phyloP scores from a whole-genome alignment of 2,797 vertebrate genomes.

The Spatula versicolor region DNA sequence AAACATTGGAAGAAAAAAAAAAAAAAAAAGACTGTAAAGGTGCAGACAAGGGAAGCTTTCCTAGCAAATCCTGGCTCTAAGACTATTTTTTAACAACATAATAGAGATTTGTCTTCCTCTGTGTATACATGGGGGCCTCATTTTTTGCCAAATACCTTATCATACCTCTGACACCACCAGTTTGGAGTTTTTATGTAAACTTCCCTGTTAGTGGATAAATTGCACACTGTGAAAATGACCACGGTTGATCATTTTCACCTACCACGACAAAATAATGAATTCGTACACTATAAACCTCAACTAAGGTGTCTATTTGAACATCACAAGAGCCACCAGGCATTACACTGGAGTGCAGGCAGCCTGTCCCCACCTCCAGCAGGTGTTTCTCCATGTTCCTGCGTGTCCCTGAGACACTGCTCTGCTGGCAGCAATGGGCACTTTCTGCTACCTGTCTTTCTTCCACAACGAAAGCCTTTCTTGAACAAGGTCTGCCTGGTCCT shows the following conservation, averaged over 20 bases:
- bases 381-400: background rate
- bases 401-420: background rate
- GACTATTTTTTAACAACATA: background rate
- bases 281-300: no score
- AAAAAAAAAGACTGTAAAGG: background rate
- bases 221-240: background rate
- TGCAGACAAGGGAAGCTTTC: background rate
- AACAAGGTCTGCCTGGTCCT: background rate
- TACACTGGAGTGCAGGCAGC: background rate
- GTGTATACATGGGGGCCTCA: background rate
- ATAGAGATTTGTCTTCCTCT: background rate
- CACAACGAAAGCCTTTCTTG: background rate
- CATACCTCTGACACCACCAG: background rate
- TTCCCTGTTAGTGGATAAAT: background rate
- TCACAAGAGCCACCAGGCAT: accelerated
- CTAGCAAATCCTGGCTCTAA: background rate
- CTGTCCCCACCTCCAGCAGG: background rate
- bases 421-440: background rate
- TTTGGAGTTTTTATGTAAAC: background rate
- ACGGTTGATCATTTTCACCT: background rate
- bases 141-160: background rate
- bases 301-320: background rate
- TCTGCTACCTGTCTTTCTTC: background rate
- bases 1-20: background rate
- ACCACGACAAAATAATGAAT: background rate